Evolutionary conservation across 2,113 vertebrate species (phyloP).

Genomic region (Elephas maximus): DNA sequence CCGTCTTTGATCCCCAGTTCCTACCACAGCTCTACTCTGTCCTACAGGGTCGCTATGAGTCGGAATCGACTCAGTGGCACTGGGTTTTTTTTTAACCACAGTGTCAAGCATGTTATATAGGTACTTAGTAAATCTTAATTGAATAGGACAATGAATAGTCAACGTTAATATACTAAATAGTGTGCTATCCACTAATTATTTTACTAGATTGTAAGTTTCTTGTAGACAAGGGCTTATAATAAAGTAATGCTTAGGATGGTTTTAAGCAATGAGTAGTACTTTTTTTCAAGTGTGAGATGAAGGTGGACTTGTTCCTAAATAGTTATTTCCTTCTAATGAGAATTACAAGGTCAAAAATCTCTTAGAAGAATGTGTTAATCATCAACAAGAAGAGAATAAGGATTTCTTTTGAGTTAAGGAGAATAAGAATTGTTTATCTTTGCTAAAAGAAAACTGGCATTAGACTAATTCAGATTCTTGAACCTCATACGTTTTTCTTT

Average conservation of each 20-base stretch:
- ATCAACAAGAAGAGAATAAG: constrained; percentile 13
- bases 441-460: constrained; percentile 9
- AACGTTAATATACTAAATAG: background rate
- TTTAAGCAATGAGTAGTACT: constrained; percentile 52
- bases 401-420: constrained; percentile 61
- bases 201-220: constrained; percentile 49
- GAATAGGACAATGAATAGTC: background rate
- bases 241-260: constrained; percentile 41
- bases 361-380: constrained; percentile 41
- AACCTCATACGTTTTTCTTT: constrained; percentile 36
- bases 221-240: background rate
- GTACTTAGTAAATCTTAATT: constrained; percentile 46
- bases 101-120: background rate
- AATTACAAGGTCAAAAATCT: constrained; percentile 4
- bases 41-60: too few species aligned
- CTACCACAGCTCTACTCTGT: background rate
- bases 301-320: background rate
- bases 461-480: background rate
- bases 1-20: constrained; percentile 45
- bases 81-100: background rate
- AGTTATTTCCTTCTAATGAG: constrained; percentile 59
- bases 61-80: too few species aligned
- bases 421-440: constrained; percentile 49
- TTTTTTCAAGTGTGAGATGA: constrained; percentile 29
- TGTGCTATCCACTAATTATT: constrained; percentile 10